Base-by-base conservation (phyloP, 2,888 invertebrate genomes). In the Limnephilus rhombicus region DNA sequence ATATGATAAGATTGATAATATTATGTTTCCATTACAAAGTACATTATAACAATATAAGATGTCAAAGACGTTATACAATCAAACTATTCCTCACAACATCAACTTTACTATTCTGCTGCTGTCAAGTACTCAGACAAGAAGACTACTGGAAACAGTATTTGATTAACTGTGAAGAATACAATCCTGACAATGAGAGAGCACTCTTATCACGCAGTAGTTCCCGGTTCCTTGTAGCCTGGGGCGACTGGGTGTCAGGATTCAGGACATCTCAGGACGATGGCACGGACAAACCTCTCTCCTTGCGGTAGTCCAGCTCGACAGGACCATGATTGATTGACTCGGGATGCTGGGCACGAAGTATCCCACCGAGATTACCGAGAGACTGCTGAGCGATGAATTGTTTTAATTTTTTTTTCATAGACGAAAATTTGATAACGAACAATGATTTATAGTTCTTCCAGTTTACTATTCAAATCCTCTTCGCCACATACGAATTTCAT, bases 241-340 rank as follows among this genome's bases (percentile, higher is more conserved):
- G 68, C 68, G 68, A n/a, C 68, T 24, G 24, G 24, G 68, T 24
- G 24, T 68, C 68, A 68, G 68, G 34, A 83, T 7, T n/a, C 83
- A 15, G 37, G 83, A 18, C 83, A 83, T 83, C 83, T 41, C 24
- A 34, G 34, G 37, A 86, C 45, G 86, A 86, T 49, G 45, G 45
- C 41, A 86, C 15, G 49, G 45, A 85, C 90, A 80, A 85, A 31
- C 49, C 85, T 90, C 81, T 34, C 18, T 37, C 86, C 49, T 68
- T 90, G 85, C 85, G 86, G 53, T 53, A 68, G 82, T 90, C 45
- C 45, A 29, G 89, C 24, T n/a, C 90, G 93, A 92, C 93, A 91
- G 91, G 89, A 34, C 81, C 82, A 85, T 93, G 93, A 93, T 93
- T 93, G 93, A 93, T 93, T 92, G 49, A 85, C 88, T 80, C 34